phyloP scores from a whole-genome alignment of 1,140 invertebrate genomes.

The Caenorhabditis briggsae region DNA sequence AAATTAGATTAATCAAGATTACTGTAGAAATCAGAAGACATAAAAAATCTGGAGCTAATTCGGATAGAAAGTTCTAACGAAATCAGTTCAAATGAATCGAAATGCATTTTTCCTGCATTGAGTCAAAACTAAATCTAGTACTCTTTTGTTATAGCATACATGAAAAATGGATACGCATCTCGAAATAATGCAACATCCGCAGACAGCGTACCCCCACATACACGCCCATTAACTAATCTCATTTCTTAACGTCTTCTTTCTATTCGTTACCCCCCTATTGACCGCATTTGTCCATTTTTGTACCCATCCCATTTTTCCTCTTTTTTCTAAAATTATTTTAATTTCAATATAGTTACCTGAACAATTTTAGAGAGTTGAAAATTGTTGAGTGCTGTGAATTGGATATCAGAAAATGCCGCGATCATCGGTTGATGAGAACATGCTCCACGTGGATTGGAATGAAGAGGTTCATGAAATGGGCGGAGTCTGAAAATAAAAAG shows the following conservation, averaged over 20 bases:
- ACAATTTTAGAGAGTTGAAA: conserved; percentile 25
- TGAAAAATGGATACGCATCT: conserved; percentile 41
- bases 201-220: conserved; percentile 25
- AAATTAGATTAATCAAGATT: too few relatives aligned
- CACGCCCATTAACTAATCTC: conserved; percentile 54
- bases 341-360: not conserved
- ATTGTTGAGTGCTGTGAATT: conserved; percentile 44
- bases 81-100: too few relatives aligned
- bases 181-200: conserved; percentile 10
- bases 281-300: conserved; percentile 36
- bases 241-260: conserved; percentile 43
- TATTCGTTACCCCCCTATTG: conserved; percentile 10
- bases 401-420: not conserved
- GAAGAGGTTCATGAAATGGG: conserved; percentile 26
- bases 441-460: conserved; percentile 48
- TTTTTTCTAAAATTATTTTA: not conserved
- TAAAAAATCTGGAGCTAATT: too few relatives aligned
- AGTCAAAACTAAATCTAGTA: not conserved
- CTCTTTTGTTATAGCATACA: conserved; percentile 15
- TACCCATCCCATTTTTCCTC: conserved; percentile 1
- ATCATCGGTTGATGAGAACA: conserved; percentile 35
- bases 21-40: too few relatives aligned
- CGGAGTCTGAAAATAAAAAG: not conserved
- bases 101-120: too few relatives aligned
- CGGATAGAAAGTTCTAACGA: too few relatives aligned